Evolutionary conservation across 2,888 invertebrate genomes (phyloP), one percentile per base, ranked within the genome.

Genomic region (Cotesia congregata): DNA sequence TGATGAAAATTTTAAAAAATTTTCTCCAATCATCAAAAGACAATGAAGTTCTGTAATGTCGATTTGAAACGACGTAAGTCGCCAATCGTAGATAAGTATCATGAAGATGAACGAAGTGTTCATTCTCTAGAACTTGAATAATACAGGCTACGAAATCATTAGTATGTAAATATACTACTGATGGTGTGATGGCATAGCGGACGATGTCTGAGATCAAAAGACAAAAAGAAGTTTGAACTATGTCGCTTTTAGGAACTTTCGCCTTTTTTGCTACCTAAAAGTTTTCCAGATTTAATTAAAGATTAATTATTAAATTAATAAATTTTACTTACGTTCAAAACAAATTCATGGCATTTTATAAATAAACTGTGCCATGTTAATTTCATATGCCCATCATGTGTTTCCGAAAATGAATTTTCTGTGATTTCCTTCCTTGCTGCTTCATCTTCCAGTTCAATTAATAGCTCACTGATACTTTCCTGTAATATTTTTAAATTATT

Each of bases 11-110:
- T 7, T 72, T 81, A 1, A 88, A 65, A 30, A 89, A 78, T 70
- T 93, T 91, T 87, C 90, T 90, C 94, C 93, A 94, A 76, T 91
- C 89, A 68, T 90, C 84, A 50, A 90, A 88, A 67, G 90, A 86
- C 69, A 94, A 91, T 77, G 88, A 87, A 3, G 90, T 90, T 82
- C 92, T 88, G 83, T 92, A 92, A 82, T 90, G 85, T 77, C 91
- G 89, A 85, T 90, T 90, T 7, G 91, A 85, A 62, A 94, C 85
- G 73, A 94, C 88, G 86, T 91, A 88, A 84, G 92, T 92, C 78
- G 90, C 90, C 50, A 94, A 83, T 78, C 87, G 90, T 64, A 93
- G 83, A 84, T 93, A 94, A 20, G 91, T 90, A 85, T 91, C 91
- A 72, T 92, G 91, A 82, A 88, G 88, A 83, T 85, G 76, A 59